phyloP scores from a whole-genome alignment of 2,888 invertebrate species.

The Nephrotoma guestfalica region DNA sequence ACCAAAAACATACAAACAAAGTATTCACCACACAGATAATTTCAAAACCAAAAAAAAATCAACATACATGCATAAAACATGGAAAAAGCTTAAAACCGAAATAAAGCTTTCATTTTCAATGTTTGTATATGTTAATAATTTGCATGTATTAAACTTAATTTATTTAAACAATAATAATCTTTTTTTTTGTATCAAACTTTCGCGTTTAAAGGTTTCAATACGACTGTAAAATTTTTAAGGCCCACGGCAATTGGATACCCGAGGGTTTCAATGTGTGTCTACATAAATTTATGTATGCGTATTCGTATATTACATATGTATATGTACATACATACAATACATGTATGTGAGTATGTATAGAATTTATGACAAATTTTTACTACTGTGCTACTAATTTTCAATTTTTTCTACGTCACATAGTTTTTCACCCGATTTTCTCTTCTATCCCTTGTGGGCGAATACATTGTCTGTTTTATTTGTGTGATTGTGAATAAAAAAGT shows the following conservation, averaged over 20 bases:
- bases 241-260: constrained; percentile 34
- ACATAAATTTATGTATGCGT: constrained; percentile 9
- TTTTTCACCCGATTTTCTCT: not conserved
- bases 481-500: not conserved
- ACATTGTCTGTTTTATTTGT: not conserved
- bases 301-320: not conserved
- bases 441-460: not conserved
- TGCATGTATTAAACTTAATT: not conserved
- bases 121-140: not conserved
- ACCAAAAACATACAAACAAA: not conserved
- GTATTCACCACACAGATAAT: not conserved
- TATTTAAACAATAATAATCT: not conserved
- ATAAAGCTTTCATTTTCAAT: not conserved
- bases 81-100: not conserved
- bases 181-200: constrained; percentile 21
- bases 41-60: not conserved
- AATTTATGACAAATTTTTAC: not conserved
- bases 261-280: constrained; percentile 28
- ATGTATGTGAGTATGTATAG: not conserved
- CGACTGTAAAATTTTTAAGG: constrained; percentile 31
- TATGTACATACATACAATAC: not conserved
- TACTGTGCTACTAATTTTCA: not conserved
- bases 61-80: not conserved
- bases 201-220: constrained; percentile 27
- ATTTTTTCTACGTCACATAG: not conserved